Base-by-base conservation (phyloP, 2,888 invertebrate genomes). In the Eupithecia abbreviata region DNA sequence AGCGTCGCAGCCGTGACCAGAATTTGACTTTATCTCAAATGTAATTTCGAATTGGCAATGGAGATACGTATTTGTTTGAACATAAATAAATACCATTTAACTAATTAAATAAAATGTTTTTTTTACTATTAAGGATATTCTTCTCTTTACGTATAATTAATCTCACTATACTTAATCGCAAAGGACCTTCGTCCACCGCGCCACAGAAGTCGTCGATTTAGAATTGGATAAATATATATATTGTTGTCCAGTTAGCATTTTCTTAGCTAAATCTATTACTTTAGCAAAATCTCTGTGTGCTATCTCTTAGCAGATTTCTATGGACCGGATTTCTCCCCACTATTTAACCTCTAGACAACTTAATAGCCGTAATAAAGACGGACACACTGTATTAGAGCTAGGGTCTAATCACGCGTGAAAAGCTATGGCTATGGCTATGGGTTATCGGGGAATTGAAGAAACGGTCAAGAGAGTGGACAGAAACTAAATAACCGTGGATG, bases 1-100 rank as follows among this genome's bases (percentile, higher is more conserved):
- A 62, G 62, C 62, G 62, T 30, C 62, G 41, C 13, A 41, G 65
- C 65, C 65, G 65, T 65, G 65, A 65, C 65, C 41, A 65, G 65
- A 65, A 65, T 65, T 41, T 65, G 65, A 65, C 41, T 41, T 41
- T 65, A 65, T 65, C 65, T 30, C 41, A 13, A 3, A 65, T 65
- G 65, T 13, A 13, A 65, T 58, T 58, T 58, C 41, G 0, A 65
- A n/a, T n/a, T 13, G 41, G 41, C 41, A 41, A 5, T 12, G 30
- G 30, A 10, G 12, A 62, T 13, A 58, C 5, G 3, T 30, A 30
- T 65, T 65, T 30, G 2, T 65, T 65, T 65, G 12, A 13, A 41
- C 5, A 13, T 13, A 41, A 65, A 41, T 41, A 12, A 49, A 65
- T 5, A 41, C 30, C 30, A n/a, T 55, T n/a, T 55, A 55, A n/a